Conservation (phyloP, 2,113 vertebrate species). For the Ellobius talpinus region DNA sequence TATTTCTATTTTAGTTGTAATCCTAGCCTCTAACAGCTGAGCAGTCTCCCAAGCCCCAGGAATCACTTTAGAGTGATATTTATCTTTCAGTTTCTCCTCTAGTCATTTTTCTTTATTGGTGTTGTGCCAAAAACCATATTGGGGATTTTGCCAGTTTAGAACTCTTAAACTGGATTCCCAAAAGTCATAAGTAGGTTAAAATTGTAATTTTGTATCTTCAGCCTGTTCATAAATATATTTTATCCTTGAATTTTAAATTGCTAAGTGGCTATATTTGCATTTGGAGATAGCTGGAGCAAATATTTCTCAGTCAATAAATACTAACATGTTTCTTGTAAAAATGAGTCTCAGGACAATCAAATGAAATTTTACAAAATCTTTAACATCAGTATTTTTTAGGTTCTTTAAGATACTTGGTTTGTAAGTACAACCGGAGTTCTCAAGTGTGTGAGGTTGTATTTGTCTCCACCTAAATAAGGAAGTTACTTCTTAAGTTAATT, state of each 20-base stretch:
- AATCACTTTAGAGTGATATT: background rate
- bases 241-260: constrained; percentile 35
- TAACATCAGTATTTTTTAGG: background rate
- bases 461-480: constrained; percentile 1
- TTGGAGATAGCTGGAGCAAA: constrained; percentile 12
- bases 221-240: constrained; percentile 2
- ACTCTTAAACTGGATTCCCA: background rate
- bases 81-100: constrained; percentile 35
- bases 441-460: background rate
- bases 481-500: constrained; percentile 28
- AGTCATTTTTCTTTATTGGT: constrained; percentile 1
- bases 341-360: background rate
- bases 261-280: constrained; percentile 1
- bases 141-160: background rate
- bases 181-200: constrained; percentile 22
- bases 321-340: constrained; percentile 2
- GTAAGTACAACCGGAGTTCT: background rate
- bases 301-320: constrained; percentile 41
- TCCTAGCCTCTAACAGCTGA: background rate
- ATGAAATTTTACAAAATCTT: background rate
- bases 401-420: constrained; percentile 9
- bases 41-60: background rate
- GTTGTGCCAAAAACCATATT: background rate
- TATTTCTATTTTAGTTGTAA: background rate
- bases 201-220: constrained; percentile 16